Evolutionary conservation across 2,888 invertebrate species (phyloP), one percentile per base, ranked within the genome.

Genomic region (Fissipunctia ypsillon): DNA sequence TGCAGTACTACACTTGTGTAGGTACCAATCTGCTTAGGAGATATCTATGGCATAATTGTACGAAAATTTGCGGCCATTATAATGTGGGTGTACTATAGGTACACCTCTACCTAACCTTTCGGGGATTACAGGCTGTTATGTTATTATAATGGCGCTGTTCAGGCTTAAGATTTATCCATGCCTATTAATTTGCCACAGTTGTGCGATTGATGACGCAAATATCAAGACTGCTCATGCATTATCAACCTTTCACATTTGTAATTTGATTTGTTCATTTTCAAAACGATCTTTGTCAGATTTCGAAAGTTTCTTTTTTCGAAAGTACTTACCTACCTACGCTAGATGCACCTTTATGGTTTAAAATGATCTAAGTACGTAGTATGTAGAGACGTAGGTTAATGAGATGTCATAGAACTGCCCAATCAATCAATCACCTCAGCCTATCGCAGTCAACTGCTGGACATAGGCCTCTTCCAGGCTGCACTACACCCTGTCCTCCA

Each of bases 191-290:
- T 31, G 14, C 14, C 6, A 63, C 43, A 63, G 22, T 63, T 22
- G 22, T 7, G 16, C n/a, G 63, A 31, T 45, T 48, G 45, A 22
- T 63, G 4, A 45, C 9, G 12, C 22, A 0, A 41, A 63, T 22
- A 57, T 31, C 12, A 22, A 31, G 22, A 22, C 22, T 43, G 43
- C 22, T 25, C 45, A 45, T 45, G n/a, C n/a, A n/a, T n/a, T n/a
- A n/a, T 67, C 25, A 25, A 35, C 52, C 70, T 68, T 67, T n/a
- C 41, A 67, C 52, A 67, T 70, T 54, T 68, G 10, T 3, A 22
- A 31, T 67, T 52, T 2, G 16, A 12, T 48, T 50, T 38, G 14
- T 28, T 48, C 0, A 25, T 43, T 52, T 54, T 9, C 19, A 54
- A 66, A 67, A 25, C n/a, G 25, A 67, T 43, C 6, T 19, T 31